These are phyloP conservation scores for Zapornia atra DNA, from an alignment of 2,113 vertebrate species.

Conservation along the genomic window DNA sequence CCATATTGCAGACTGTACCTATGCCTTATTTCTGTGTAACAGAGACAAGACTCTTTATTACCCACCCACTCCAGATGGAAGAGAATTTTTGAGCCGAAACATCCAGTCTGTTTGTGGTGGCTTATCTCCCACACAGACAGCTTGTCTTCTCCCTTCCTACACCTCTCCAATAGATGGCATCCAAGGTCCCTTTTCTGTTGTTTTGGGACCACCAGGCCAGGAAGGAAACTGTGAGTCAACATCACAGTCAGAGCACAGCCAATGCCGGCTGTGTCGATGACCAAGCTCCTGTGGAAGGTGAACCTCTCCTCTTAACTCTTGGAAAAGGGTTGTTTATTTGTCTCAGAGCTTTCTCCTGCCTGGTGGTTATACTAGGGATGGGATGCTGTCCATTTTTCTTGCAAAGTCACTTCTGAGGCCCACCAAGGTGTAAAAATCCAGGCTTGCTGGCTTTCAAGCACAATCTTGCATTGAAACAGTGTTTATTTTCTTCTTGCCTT, in stretches of 20 bases:
- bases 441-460: neutral
- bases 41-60: neutral
- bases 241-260: neutral
- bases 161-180: conserved; percentile 8
- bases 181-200: neutral
- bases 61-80: neutral
- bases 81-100: neutral
- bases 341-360: neutral
- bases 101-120: neutral
- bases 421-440: neutral
- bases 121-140: neutral
- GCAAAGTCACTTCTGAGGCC: neutral
- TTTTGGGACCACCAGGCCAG: neutral
- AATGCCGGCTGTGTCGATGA: neutral
- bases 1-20: neutral
- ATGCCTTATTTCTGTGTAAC: neutral
- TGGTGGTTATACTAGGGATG: neutral
- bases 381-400: neutral
- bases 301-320: neutral
- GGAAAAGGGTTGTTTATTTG: neutral
- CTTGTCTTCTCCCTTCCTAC: neutral
- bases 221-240: neutral
- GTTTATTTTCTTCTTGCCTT: neutral
- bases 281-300: neutral
- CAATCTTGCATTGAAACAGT: neutral